phyloP scores from a whole-genome alignment of 1,140 invertebrate genomes.

The Musca vetustissima region DNA sequence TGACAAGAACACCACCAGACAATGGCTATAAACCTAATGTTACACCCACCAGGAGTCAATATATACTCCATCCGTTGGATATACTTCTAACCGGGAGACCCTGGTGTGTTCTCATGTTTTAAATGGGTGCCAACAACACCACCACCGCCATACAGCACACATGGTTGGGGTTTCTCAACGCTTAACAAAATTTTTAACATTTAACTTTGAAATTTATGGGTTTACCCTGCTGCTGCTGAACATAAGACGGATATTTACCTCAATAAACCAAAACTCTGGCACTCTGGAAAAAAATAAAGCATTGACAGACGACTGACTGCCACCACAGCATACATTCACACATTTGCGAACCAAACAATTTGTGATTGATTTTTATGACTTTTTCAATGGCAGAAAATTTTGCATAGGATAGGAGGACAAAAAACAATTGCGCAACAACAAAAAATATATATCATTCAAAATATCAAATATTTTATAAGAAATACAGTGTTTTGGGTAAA shows the following conservation, averaged over 20 bases:
- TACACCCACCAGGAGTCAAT: constrained; percentile 13
- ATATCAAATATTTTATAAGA: too few species aligned
- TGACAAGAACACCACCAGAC: too few species aligned
- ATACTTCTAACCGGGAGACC: too few species aligned
- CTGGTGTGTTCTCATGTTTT: background rate
- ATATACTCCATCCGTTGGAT: background rate
- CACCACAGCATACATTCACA: background rate
- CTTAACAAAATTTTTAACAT: constrained; percentile 2
- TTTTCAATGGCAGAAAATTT: constrained; percentile 2
- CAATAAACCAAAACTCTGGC: too few species aligned
- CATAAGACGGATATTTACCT: background rate
- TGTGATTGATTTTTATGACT: constrained; percentile 23
- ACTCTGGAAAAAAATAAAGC: background rate
- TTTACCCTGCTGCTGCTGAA: background rate
- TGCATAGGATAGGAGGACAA: too few species aligned
- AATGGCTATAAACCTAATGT: constrained; percentile 12
- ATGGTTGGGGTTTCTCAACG: too few species aligned
- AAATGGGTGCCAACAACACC: background rate
- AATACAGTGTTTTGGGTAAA: too few species aligned
- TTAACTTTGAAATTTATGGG: constrained; percentile 14
- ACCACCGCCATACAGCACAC: too few species aligned
- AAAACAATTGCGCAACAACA: too few species aligned
- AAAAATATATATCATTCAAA: too few species aligned
- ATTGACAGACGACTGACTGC: too few species aligned
- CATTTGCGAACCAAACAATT: background rate